Conservation (phyloP, 2,888 invertebrate genomes). For the Acleris sparsana region DNA sequence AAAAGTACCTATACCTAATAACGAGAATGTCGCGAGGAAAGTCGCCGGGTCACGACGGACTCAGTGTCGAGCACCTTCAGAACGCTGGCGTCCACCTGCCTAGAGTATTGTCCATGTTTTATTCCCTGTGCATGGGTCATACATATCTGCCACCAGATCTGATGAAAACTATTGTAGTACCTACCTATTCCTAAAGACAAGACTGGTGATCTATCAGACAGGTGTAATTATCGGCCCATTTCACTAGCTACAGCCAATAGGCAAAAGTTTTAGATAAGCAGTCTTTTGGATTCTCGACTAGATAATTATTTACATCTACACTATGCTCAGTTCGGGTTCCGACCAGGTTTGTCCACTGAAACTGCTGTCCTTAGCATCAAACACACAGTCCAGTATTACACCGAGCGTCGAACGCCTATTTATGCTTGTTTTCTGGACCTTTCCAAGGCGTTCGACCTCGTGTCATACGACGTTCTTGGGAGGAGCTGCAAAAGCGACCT, state of each 20-base stretch:
- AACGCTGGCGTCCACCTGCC: neutral
- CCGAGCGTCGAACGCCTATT: too few species aligned
- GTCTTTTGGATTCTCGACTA: slow-evolving; percentile 5
- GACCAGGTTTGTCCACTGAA: slow-evolving; percentile 8
- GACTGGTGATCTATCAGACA: neutral
- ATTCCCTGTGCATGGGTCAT: slow-evolving; percentile 7
- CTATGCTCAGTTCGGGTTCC: slow-evolving; percentile 10
- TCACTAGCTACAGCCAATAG: slow-evolving; percentile 1
- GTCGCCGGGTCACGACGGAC: slow-evolving; percentile 4
- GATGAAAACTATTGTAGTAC: slow-evolving; percentile 13
- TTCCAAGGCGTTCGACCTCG: too few species aligned
- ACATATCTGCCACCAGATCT: slow-evolving; percentile 1
- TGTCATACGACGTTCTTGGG: too few species aligned
- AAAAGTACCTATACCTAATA: neutral
- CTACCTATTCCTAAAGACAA: slow-evolving; percentile 7
- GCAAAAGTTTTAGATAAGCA: slow-evolving; percentile 6
- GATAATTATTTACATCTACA: neutral
- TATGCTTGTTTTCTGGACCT: too few species aligned
- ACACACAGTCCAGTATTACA: neutral
- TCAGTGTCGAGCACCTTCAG: slow-evolving; percentile 11
- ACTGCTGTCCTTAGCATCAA: slow-evolving; percentile 1
- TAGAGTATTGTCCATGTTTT: neutral
- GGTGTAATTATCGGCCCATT: slow-evolving; percentile 9
- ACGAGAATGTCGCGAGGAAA: neutral
- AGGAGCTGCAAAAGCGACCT: too few species aligned